Base-by-base conservation (phyloP, 2,113 vertebrate genomes). In the Oxyura jamaicensis region DNA sequence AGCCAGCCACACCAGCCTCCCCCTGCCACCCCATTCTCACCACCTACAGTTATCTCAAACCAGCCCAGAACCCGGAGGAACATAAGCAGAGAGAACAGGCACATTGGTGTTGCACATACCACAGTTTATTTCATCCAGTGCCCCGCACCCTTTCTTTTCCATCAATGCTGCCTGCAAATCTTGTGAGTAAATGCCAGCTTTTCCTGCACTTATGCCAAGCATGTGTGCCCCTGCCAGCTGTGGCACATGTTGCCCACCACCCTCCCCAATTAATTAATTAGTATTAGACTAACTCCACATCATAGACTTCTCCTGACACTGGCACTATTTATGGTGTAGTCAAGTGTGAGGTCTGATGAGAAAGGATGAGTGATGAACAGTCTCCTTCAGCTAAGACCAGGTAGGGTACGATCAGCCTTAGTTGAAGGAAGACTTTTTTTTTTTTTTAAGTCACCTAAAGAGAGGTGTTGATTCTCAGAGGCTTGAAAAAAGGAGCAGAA, bases 191-290 rank as follows among this genome's bases (percentile, higher is more conserved):
- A 52, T 18, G 36, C 3, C 59, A 50, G 42, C 10, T 53, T 42
- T 13, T 67, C 58, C 82, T 42, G 36, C 41, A 25, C 4, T 23
- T 2, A 42, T n/a, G 75, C 11, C 53, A 35, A 52, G 72, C 66
- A 18, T 3, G 0, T 2, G 21, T 13, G 13, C 79, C n/a, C 39
- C 6, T 10, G 36, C 22, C 33, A 42, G 63, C 46, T 48, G 73
- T 10, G 39, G 42, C 4, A 55, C 22, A 23, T 0, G 0, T 2
- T 4, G 10, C 35, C 25, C 17, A 56, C 35, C 59, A 5, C 25
- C 29, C 29, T 60, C 35, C 59, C 6, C 33, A 39, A 3, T 35
- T 25, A 26, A 20, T 62, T 39, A 17, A 26, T 29, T 29, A 55
- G 52, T 53, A 55, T 33, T 33, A 58, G 56, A 14, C 8, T 13